Evolutionary conservation across 1,140 invertebrate species (phyloP).

Genomic region (Lepidotrigona ventralis): DNA sequence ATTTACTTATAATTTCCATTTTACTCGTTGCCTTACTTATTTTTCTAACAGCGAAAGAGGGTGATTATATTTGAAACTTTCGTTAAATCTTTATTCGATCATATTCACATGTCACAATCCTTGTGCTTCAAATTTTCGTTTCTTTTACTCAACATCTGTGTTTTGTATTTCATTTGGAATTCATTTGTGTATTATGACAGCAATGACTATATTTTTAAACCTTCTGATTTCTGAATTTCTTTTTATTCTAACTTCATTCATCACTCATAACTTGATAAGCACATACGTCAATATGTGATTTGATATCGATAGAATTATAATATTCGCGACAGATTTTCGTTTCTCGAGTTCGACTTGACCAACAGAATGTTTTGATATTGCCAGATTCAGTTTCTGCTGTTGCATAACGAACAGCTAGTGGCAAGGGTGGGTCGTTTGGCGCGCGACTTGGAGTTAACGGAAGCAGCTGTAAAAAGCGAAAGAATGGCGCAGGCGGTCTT

Average conservation of each 20-base stretch:
- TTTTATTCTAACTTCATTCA: no score
- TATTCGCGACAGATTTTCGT: not conserved
- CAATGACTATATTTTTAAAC: no score
- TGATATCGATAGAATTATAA: not conserved
- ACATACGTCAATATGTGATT: not conserved
- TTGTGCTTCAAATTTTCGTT: not conserved
- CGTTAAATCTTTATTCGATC: not conserved
- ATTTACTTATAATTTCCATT: not conserved
- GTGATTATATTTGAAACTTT: not conserved
- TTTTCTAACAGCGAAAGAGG: not conserved
- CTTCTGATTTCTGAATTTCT: no score
- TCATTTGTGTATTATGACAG: no score
- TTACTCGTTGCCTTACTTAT: not conserved
- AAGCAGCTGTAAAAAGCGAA: not conserved
- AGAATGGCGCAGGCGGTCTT: not conserved
- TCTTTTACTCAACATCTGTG: not conserved
- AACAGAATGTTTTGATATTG: not conserved
- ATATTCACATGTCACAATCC: not conserved
- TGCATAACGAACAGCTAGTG: slow-evolving; percentile 13
- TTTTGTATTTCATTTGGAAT: not conserved
- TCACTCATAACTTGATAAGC: no score
- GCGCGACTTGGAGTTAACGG: slow-evolving; percentile 8
- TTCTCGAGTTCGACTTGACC: not conserved
- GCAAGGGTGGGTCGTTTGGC: not conserved
- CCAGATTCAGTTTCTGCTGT: slow-evolving; percentile 4